Conservation (phyloP, 2,797 vertebrate genomes). For the Holocentrus rufus region DNA sequence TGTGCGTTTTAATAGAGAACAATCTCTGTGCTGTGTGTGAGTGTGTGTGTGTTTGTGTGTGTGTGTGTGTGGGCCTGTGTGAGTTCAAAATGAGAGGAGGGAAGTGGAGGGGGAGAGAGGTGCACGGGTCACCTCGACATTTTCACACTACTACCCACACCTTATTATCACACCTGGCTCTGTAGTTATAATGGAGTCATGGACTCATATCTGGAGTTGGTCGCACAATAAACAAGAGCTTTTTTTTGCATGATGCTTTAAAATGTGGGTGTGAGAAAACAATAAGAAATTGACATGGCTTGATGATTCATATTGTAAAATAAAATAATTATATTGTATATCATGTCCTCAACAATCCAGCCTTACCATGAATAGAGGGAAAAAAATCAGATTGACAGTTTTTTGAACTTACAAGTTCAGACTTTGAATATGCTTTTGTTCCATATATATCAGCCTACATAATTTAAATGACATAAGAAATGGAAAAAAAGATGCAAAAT, state of each 20-base stretch:
- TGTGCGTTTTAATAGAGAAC: background rate
- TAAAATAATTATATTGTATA: conserved; percentile 2
- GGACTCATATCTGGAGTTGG: background rate
- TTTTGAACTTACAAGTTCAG: too few relatives aligned
- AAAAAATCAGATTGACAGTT: too few relatives aligned
- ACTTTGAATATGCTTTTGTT: too few relatives aligned
- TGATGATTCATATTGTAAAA: background rate
- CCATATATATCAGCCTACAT: too few relatives aligned
- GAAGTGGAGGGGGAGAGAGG: background rate
- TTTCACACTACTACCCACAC: conserved; percentile 8
- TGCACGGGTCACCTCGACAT: conserved; percentile 14
- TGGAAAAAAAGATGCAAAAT: conserved; percentile 1
- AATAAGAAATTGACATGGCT: background rate
- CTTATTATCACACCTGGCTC: conserved; percentile 18
- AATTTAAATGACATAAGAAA: background rate
- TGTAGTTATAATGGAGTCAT: background rate
- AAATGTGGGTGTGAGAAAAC: conserved; percentile 11
- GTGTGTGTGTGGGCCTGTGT: background rate
- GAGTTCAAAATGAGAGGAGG: background rate
- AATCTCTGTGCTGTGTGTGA: background rate
- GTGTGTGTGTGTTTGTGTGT: background rate
- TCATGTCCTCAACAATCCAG: too few relatives aligned
- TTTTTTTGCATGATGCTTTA: background rate
- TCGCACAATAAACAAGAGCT: conserved; percentile 2
- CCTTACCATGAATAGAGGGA: too few relatives aligned